A percentile compares a stretch with the other conserved stretches of the same genome.
phyloP scores from a whole-genome alignment of 2,888 invertebrate genomes.

The Apoderus coryli region DNA sequence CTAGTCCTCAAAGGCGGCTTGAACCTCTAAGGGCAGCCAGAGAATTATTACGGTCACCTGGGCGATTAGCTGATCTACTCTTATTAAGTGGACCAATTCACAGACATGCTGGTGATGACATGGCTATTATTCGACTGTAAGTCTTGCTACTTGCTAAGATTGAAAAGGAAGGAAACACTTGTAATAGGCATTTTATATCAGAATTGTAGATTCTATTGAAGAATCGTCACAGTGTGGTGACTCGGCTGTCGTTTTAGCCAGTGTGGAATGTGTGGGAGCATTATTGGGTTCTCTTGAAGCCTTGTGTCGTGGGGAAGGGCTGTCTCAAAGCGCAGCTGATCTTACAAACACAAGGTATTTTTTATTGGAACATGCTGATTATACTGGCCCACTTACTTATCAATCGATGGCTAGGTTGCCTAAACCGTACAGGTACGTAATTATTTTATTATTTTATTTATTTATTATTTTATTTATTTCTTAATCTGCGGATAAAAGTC shows the following conservation, averaged over 20 bases:
- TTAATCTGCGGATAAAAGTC: too few relatives aligned
- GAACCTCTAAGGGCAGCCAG: conserved; percentile 73
- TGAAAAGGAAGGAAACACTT: too few relatives aligned
- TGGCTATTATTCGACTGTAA: conserved; percentile 71
- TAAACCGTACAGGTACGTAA: conserved; percentile 55
- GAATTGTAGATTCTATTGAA: conserved; percentile 85
- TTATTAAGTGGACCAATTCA: conserved; percentile 44
- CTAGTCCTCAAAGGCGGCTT: conserved; percentile 69
- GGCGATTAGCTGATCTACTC: conserved; percentile 56
- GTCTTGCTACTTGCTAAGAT: too few relatives aligned
- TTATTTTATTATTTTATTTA: too few relatives aligned
- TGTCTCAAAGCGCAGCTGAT: conserved; percentile 45
- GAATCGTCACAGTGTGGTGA: conserved; percentile 78
- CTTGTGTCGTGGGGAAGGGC: conserved; percentile 58
- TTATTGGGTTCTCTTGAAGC: conserved; percentile 71
- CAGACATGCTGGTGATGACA: conserved; percentile 56
- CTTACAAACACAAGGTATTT: conserved; percentile 52
- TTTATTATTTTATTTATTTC: too few relatives aligned
- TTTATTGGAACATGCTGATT: conserved; percentile 59
- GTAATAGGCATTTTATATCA: too few relatives aligned
- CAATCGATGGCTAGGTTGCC: conserved; percentile 71
- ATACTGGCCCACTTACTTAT: conserved; percentile 72
- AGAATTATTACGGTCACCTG: conserved; percentile 67
- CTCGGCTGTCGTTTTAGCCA: conserved; percentile 59
- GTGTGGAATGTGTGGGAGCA: conserved; percentile 71